phyloP scores from a whole-genome alignment of 2,113 vertebrate species.

The Thryonomys swinderianus region DNA sequence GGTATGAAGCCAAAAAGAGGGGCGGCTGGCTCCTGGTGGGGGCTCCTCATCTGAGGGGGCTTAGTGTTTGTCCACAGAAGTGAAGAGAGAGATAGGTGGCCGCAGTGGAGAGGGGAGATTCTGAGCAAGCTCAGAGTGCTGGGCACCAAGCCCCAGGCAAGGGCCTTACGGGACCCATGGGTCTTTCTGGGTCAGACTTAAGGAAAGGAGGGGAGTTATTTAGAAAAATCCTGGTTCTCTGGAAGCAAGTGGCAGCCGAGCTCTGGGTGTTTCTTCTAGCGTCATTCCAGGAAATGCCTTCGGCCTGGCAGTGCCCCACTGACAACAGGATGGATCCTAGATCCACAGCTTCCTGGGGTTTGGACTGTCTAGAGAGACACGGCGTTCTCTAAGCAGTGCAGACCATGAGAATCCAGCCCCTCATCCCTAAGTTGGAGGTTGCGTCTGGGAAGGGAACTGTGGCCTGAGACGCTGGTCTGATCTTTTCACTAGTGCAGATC shows the following conservation, averaged over 20 bases:
- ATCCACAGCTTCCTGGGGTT: background rate
- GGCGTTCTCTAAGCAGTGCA: background rate
- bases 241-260: background rate
- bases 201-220: background rate
- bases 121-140: accelerated
- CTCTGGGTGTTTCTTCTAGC: background rate
- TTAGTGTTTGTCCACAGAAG: background rate
- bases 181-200: background rate
- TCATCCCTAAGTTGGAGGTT: background rate
- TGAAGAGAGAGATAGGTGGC: background rate
- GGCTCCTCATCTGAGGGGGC: background rate
- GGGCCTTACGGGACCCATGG: background rate
- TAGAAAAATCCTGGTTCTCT: background rate
- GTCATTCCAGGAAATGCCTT: background rate
- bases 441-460: background rate
- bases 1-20: background rate
- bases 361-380: slow-evolving; percentile 26
- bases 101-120: accelerated
- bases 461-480: background rate
- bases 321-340: background rate
- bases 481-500: background rate
- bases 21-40: background rate
- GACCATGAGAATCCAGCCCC: background rate
- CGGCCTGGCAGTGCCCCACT: background rate
- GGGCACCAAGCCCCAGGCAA: background rate